phyloP scores from a whole-genome alignment of 2,797 vertebrate genomes.

The Perodicticus potto region DNA sequence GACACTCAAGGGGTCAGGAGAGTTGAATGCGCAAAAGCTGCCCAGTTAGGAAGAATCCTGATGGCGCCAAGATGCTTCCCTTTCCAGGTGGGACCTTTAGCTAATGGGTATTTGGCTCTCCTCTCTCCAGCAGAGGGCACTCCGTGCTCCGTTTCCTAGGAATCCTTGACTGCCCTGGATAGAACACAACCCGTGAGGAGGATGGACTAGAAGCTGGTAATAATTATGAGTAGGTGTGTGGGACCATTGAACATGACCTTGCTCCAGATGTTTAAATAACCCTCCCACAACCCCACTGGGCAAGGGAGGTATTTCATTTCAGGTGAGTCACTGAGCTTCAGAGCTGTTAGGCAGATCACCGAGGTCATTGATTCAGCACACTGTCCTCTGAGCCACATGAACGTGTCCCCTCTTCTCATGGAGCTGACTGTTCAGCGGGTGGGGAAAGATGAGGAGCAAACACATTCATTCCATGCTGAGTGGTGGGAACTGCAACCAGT shows the following conservation, averaged over 20 bases:
- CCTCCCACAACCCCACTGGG: background rate
- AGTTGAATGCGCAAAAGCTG: too few species aligned
- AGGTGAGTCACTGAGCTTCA: background rate
- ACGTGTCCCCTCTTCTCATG: background rate
- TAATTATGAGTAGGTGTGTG: fast-evolving
- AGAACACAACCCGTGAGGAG: background rate
- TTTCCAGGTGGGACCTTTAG: background rate
- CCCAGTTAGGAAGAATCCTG: background rate
- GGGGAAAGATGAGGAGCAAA: background rate
- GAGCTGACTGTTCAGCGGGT: background rate
- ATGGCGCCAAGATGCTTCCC: background rate
- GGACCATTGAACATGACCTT: background rate
- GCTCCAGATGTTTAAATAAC: background rate
- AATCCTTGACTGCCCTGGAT: background rate
- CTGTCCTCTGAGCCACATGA: background rate
- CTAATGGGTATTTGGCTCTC: background rate
- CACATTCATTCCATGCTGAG: too few species aligned
- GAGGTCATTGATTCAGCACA: background rate
- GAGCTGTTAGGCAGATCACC: background rate
- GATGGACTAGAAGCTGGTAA: too few species aligned
- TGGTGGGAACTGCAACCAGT: too few species aligned
- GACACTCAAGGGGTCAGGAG: background rate
- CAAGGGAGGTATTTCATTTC: background rate
- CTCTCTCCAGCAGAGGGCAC: slow-evolving; percentile 66
- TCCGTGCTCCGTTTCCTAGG: background rate